Base-by-base conservation (phyloP, 2,888 invertebrate genomes). In the Proisotoma minuta region DNA sequence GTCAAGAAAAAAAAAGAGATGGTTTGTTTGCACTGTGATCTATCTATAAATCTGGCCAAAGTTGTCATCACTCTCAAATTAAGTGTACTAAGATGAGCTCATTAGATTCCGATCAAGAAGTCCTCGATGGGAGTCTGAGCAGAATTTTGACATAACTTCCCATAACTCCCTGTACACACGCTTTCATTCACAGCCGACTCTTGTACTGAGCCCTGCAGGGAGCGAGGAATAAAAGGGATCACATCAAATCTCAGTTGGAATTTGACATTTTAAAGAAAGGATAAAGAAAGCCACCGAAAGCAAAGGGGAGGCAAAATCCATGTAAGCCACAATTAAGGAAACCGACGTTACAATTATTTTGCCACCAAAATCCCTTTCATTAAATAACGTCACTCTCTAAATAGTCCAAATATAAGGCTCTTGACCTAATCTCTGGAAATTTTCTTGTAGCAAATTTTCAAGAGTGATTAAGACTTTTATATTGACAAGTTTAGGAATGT, bases 291-390 rank as follows among this genome's bases (percentile, higher is more conserved):
- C 34, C 54, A 24, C 48, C 52, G 28, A 54, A 28, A 48, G 52
- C 60, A 54, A 50, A 57, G 57, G 26, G 27, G 20, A 56, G 65
- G 26, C 47, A 58, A 28, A 49, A 59, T 59, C 60, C 59, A 54
- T 64, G 62, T 63, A 65, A 69, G 73, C 71, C 70, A 68, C 73
- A 73, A 71, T 70, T 71, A 71, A 71, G 63, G 73, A 73, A 68
- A 73, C 69, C 71, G 71, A 71, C 70, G 69, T 70, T 70, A 65
- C 66, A 73, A 73, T 73, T 73, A 73, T 56, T 53, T 43, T 24
- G 47, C 49, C n/a, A n/a, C n/a, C 40, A 54, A 49, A 28, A 59
- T 60, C 57, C 64, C 49, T 49, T 56, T 60, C 34, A 57, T 50
- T 50, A 47, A 49, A n/a, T n/a, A n/a, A n/a, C n/a, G n/a, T n/a